Base-by-base conservation (phyloP, 2,113 vertebrate genomes). In the Pao palembangensis region DNA sequence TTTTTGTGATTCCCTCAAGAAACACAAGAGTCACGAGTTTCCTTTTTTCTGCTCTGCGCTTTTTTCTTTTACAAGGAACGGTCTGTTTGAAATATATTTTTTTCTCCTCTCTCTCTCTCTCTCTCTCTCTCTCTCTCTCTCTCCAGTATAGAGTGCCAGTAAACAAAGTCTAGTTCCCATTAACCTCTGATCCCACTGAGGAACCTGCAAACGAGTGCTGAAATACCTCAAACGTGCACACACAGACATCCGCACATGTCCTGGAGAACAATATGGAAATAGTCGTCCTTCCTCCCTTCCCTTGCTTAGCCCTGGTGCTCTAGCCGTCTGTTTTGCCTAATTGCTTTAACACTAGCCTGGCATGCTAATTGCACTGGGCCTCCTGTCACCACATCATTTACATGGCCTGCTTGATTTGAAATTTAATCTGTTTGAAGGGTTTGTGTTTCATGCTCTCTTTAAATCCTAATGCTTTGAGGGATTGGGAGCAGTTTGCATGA, bases 401-500 rank as follows among this genome's bases (percentile, higher is more conserved):
- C 90, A 91, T 91, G 88, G 88, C 86, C 88, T 84, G 85, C 90
- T 91, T 91, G 89, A 90, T 91, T 91, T 85, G 75, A 80, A 90
- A 88, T 91, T 90, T 84, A 90, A 91, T 91, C 89, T 90, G 82
- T 88, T 90, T 90, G 86, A 90, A 92, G 90, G 91, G 85, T 89
- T 90, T 90, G 88, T 80, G 88, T 91, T 91, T 92, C 90, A 92
- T 89, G 89, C 90, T 88, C 88, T 87, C 89, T 91, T 91, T 90
- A 89, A 91, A 90, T 90, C 88, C 88, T 86, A 88, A 90, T 87
- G 75, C 88, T 88, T 86, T 70, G 71, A 79, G 85, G 83, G 85
- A 90, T 85, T 87, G 87, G 63, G 83, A 70, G 78, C 76, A 77
- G 75, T 79, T 81, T 83, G 62, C 63, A 85, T 81, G 80, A 66